These are phyloP conservation scores for Hylia prasina DNA, from an alignment of 2,113 vertebrate species.

Conservation along the genomic window DNA sequence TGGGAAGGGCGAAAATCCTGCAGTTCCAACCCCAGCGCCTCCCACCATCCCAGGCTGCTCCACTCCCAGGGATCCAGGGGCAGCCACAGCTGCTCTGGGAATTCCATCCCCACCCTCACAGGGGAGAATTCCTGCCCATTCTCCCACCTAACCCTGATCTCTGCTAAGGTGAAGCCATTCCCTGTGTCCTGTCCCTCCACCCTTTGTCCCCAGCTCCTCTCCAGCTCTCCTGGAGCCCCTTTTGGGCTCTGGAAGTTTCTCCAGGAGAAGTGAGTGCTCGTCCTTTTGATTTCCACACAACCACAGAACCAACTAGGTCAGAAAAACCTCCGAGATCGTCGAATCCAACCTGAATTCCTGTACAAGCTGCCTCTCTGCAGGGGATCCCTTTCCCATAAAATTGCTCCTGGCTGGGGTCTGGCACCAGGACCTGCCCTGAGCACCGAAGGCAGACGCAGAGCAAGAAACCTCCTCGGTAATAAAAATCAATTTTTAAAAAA, in stretches of 20 bases:
- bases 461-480: not conserved
- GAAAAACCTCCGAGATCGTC: not conserved
- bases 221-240: not conserved
- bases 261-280: fast-evolving
- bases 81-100: not conserved
- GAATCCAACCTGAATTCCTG: not conserved
- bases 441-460: fast-evolving
- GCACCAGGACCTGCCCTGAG: not conserved
- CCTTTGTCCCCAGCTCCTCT: not conserved
- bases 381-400: not conserved
- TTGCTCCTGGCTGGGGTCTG: not conserved
- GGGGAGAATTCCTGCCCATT: not conserved
- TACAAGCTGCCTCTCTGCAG: not conserved
- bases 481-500: not conserved
- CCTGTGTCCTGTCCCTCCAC: not conserved
- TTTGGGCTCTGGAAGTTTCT: not conserved
- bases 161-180: not conserved
- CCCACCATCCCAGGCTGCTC: fast-evolving
- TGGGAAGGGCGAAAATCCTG: not conserved
- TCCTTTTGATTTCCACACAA: not conserved
- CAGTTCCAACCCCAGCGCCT: not conserved
- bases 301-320: not conserved
- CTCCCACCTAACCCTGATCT: fast-evolving
- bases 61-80: not conserved
- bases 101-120: not conserved